Conservation (phyloP, 2,888 invertebrate genomes). For the Noctua janthe region DNA sequence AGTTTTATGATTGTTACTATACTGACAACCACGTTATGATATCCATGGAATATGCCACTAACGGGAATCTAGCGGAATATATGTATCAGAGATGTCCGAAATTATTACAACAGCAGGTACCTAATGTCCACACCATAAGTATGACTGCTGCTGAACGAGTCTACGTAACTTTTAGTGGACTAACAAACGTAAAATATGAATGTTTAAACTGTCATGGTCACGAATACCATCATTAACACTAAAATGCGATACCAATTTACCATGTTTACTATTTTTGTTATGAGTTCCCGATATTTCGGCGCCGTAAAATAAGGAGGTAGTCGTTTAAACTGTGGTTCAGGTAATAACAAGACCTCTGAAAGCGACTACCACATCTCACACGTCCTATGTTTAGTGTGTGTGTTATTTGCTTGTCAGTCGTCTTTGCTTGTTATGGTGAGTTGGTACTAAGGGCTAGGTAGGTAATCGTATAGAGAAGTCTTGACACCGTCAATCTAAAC, state of each 20-base stretch:
- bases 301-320: not conserved
- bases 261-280: too few relatives aligned
- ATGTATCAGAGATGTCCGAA: conserved; percentile 90
- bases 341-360: not conserved
- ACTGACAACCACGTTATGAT: conserved; percentile 92
- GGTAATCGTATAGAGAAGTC: too few relatives aligned
- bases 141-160: not conserved
- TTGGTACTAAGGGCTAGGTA: too few relatives aligned
- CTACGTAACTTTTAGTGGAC: not conserved
- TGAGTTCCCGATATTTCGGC: too few relatives aligned
- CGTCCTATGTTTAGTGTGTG: too few relatives aligned
- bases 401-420: too few relatives aligned
- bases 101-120: conserved; percentile 91
- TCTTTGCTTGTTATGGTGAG: too few relatives aligned
- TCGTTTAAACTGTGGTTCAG: not conserved
- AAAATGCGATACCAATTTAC: too few relatives aligned
- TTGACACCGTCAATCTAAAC: too few relatives aligned
- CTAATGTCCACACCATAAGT: not conserved
- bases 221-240: not conserved
- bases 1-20: conserved; percentile 93
- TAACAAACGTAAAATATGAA: not conserved
- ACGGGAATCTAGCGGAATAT: conserved; percentile 94
- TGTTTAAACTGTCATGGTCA: not conserved
- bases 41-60: conserved; percentile 96
- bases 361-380: not conserved